phyloP scores from a whole-genome alignment of 2,888 invertebrate species.

The Plebejus melissa region DNA sequence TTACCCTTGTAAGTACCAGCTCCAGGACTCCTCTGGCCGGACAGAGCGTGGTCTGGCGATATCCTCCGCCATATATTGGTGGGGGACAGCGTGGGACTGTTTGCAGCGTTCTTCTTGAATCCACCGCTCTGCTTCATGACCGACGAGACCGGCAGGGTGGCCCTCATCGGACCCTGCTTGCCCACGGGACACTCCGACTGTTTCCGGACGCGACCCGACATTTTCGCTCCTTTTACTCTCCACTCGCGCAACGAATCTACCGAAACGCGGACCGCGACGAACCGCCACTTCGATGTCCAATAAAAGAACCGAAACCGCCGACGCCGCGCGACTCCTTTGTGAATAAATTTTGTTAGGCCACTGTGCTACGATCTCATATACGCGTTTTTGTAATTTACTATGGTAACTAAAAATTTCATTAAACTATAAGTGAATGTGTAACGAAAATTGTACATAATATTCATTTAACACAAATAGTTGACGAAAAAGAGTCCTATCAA shows the following conservation, averaged over 20 bases:
- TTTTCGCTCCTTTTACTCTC: constrained; percentile 49
- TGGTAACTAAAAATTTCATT: constrained; percentile 44
- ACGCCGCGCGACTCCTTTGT: constrained; percentile 72
- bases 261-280: constrained; percentile 45
- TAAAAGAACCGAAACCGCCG: constrained; percentile 57
- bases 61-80: constrained; percentile 83
- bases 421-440: constrained; percentile 50
- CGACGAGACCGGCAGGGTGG: constrained; percentile 87
- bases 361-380: constrained; percentile 42
- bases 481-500: constrained; percentile 65
- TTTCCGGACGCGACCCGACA: constrained; percentile 82
- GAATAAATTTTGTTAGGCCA: constrained; percentile 55
- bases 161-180: constrained; percentile 84
- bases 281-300: constrained; percentile 48
- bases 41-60: constrained; percentile 83
- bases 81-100: constrained; percentile 83
- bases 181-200: constrained; percentile 82
- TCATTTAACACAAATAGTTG: constrained; percentile 51
- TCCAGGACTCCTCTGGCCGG: constrained; percentile 86
- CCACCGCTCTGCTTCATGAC: constrained; percentile 82
- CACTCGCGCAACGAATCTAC: constrained; percentile 44
- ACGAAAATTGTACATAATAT: constrained; percentile 49
- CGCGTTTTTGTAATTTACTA: constrained; percentile 44
- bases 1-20: constrained; percentile 85
- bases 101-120: constrained; percentile 79